Base-by-base conservation (phyloP, 2,113 vertebrate genomes). In the Sciurus niger region DNA sequence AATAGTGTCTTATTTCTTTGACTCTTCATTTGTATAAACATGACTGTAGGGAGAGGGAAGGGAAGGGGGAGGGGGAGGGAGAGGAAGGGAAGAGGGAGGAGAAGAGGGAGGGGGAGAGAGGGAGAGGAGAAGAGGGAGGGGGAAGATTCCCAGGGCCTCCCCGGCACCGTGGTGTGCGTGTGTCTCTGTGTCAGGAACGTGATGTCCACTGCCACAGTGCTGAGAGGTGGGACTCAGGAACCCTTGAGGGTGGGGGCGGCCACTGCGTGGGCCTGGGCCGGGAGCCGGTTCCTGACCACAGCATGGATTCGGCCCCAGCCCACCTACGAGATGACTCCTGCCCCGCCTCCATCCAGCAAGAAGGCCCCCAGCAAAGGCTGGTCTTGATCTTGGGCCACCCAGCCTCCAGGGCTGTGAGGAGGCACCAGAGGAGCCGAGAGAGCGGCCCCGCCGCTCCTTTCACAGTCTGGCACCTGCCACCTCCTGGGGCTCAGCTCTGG, bases 81-180 rank as follows among this genome's bases (percentile, higher is more conserved):
- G 18, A 30, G 40, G 30, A 37, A 37, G 37, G 37, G 37, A 37
- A 37, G 37, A 37, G 37, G 8, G 67, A 11, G 2, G 37, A 4
- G 34, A 24, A 11, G 43, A 2, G 46, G 12, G 3, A 67, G 34
- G 16, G 37, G 37, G 37, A 37, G 37, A 37, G 43, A 4, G 55
- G 9, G 37, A 4, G 67, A 11, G 2, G 37, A 4, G 34, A 24
- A 11, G 43, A 4, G 55, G 9, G 37, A 51, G n/a, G 58, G 68
- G 34, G 28, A 58, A 30, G 9, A 20, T 46, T 74, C 37, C 17
- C 3, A 0, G 3, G 17, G 8, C 8, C 12, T 2, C 16, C 30
- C 43, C 28, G 8, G n/a, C 58, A 37, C 48, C 68, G 18, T 1
- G 24, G 32, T 30, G 14, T 10, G 28, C 24, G 13, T 2, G 22